phyloP scores from a whole-genome alignment of 2,113 vertebrate genomes.

The Xyrauchen texanus region DNA sequence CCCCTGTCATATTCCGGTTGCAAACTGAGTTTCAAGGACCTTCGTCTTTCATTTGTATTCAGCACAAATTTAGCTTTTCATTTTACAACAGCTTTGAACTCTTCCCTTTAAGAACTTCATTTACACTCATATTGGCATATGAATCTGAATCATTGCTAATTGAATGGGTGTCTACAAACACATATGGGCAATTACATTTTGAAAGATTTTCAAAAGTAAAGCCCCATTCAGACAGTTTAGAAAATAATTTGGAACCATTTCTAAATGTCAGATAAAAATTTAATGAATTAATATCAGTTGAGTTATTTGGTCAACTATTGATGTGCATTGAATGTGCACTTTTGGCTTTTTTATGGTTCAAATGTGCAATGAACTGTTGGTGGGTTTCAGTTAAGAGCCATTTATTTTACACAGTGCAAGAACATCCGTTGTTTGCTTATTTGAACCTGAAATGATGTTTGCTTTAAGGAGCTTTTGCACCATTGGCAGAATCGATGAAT shows the following conservation, averaged over 20 bases:
- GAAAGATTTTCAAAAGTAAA: slow-evolving; percentile 35
- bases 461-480: slow-evolving; percentile 33
- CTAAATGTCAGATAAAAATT: slow-evolving; percentile 46
- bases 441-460: slow-evolving; percentile 47
- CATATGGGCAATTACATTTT: slow-evolving; percentile 22
- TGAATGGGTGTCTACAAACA: slow-evolving; percentile 2
- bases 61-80: too few species aligned
- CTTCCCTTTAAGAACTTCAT: not conserved
- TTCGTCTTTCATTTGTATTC: slow-evolving; percentile 11
- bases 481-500: slow-evolving; percentile 44
- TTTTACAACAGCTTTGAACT: not conserved
- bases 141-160: slow-evolving; percentile 25
- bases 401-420: slow-evolving; percentile 46
- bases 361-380: slow-evolving; percentile 2
- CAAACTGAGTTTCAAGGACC: not conserved
- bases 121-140: slow-evolving; percentile 30
- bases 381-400: slow-evolving; percentile 30
- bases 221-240: slow-evolving; percentile 10
- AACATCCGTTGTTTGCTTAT: slow-evolving; percentile 42
- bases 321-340: slow-evolving; percentile 27
- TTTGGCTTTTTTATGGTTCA: slow-evolving; percentile 32
- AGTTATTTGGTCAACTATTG: slow-evolving; percentile 43
- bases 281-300: slow-evolving; percentile 39
- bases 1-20: too few species aligned
- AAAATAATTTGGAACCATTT: slow-evolving; percentile 44